Percentiles rank a stretch among this genome's conserved stretches.
Conservation (phyloP, 2,888 invertebrate species). For the Cantharis rustica region DNA sequence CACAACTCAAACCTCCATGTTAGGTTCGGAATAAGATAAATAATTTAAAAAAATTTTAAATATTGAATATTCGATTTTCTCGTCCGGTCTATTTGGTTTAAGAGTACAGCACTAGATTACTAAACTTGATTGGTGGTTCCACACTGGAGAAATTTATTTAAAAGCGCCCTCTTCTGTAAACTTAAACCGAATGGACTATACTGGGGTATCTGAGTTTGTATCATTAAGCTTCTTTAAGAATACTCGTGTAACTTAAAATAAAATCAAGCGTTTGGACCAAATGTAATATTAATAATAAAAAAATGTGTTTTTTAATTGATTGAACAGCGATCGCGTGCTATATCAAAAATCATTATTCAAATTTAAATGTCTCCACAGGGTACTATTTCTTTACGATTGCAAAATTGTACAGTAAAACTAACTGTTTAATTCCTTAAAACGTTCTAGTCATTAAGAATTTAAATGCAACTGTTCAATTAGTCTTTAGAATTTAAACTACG, state of each 20-base stretch:
- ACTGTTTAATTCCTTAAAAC: background rate
- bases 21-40: conserved; percentile 30
- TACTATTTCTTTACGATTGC: background rate
- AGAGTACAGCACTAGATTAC: too few species aligned
- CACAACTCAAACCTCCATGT: conserved; percentile 47
- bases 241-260: background rate
- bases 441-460: background rate
- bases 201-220: background rate
- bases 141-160: too few species aligned
- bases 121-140: too few species aligned
- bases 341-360: background rate
- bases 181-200: too few species aligned
- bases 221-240: background rate
- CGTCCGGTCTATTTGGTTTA: too few species aligned
- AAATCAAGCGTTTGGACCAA: background rate
- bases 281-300: background rate
- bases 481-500: background rate
- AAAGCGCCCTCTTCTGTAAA: too few species aligned
- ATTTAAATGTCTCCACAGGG: background rate
- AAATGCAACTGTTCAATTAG: background rate
- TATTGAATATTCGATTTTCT: too few species aligned
- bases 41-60: conserved; percentile 6
- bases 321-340: background rate
- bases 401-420: background rate
- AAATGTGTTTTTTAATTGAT: background rate